A percentile compares a stretch with the other conserved stretches of the same genome.
Evolutionary conservation across 2,888 invertebrate species (phyloP).

Genomic region (Troglohyphantes excavatus): DNA sequence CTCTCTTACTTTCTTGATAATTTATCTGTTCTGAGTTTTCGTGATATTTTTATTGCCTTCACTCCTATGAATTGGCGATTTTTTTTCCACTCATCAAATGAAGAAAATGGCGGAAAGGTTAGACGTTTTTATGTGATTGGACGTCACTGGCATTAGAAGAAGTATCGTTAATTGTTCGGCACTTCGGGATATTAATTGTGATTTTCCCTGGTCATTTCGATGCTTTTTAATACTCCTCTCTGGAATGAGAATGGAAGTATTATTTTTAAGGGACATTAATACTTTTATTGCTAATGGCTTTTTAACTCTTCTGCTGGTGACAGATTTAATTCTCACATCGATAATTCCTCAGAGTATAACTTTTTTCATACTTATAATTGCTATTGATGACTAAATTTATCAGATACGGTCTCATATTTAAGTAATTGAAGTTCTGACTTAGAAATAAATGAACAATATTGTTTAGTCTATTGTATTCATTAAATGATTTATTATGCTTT

Average conservation of each 20-base stretch:
- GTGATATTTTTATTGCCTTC: conserved; percentile 5
- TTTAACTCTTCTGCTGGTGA: too few relatives aligned
- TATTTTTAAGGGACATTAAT: background rate
- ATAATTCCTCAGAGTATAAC: too few relatives aligned
- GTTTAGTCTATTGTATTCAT: too few relatives aligned
- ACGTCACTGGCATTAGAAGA: conserved; percentile 22
- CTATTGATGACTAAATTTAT: too few relatives aligned
- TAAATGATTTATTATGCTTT: too few relatives aligned
- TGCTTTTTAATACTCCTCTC: background rate
- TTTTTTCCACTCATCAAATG: conserved; percentile 18
- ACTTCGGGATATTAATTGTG: conserved; percentile 27
- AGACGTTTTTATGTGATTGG: conserved; percentile 65
- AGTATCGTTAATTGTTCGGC: conserved; percentile 13
- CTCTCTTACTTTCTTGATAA: conserved; percentile 38
- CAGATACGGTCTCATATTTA: too few relatives aligned
- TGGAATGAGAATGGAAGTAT: background rate
- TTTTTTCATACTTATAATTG: too few relatives aligned
- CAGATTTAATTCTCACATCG: too few relatives aligned
- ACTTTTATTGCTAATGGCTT: too few relatives aligned
- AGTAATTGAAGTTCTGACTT: too few relatives aligned
- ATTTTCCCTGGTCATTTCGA: background rate
- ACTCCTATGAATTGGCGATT: conserved; percentile 13
- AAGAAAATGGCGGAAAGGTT: conserved; percentile 19
- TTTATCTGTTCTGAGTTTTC: conserved; percentile 68
- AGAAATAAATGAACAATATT: too few relatives aligned